These are phyloP conservation scores for Eptesicus fuscus DNA, from an alignment of 2,113 vertebrate genomes.

Conservation along the genomic window DNA sequence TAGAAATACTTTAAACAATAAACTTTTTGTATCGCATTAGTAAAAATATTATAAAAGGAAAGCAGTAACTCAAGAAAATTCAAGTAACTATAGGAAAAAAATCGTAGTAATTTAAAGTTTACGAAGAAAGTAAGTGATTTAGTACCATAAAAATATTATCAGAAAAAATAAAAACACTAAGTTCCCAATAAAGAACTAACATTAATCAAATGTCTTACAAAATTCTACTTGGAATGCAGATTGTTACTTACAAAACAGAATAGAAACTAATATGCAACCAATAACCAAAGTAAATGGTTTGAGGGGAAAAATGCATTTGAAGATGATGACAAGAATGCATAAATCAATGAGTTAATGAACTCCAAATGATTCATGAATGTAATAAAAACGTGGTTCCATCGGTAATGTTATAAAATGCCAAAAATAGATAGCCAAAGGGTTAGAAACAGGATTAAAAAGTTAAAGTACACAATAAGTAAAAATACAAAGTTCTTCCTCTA, in stretches of 20 bases:
- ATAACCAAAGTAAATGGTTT: neutral
- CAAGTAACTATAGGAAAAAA: constrained; percentile 22
- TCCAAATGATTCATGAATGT: neutral
- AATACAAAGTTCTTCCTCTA: neutral
- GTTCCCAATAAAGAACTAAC: neutral
- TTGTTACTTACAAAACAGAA: constrained; percentile 30
- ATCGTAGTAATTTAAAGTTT: neutral
- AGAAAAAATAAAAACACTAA: neutral
- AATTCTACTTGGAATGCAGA: constrained; percentile 6
- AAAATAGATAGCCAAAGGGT: neutral
- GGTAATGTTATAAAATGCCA: neutral
- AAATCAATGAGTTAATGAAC: constrained; percentile 4
- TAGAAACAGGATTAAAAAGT: neutral
- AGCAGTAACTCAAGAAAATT: neutral
- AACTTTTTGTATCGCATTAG: neutral
- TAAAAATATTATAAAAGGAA: neutral
- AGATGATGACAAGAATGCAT: neutral
- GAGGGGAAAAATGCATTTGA: constrained; percentile 20
- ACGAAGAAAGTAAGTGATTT: neutral
- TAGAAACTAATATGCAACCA: neutral
- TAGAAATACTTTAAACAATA: constrained; percentile 9
- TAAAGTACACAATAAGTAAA: neutral
- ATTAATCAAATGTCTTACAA: constrained; percentile 22
- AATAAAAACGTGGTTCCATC: constrained; percentile 32
- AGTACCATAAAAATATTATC: neutral